A percentile compares a stretch with the other conserved stretches of the same genome.
These are phyloP conservation scores for Anabacerthia variegaticeps DNA, from an alignment of 2,797 vertebrate species.

Conservation along the genomic window DNA sequence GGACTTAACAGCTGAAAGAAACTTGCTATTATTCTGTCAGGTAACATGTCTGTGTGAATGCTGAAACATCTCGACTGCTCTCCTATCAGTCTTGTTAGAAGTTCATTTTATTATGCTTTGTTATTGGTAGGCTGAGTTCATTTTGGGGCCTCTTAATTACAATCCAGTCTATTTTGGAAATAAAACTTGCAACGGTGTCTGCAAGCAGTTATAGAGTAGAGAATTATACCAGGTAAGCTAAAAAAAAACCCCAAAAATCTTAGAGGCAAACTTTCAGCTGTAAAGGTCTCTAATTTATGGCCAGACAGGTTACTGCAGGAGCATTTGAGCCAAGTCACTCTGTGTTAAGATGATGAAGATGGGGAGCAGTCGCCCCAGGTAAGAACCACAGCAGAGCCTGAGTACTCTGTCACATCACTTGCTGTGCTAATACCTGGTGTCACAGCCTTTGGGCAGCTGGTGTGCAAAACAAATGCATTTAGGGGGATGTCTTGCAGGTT, in stretches of 20 bases:
- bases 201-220: background rate
- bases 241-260: background rate
- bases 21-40: background rate
- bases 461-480: background rate
- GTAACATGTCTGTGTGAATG: background rate
- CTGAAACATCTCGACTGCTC: background rate
- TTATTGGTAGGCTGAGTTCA: constrained; percentile 8
- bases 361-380: background rate
- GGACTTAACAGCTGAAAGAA: background rate
- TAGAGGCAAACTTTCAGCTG: background rate
- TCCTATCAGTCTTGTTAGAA: background rate
- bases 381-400: rapidly evolving
- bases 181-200: background rate
- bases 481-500: rapidly evolving
- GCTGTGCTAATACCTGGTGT: background rate
- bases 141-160: constrained; percentile 35
- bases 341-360: background rate
- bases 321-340: background rate
- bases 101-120: constrained; percentile 6
- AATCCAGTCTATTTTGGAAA: background rate
- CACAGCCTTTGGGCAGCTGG: background rate
- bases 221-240: background rate
- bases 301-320: background rate
- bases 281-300: constrained; percentile 35
- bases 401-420: rapidly evolving